Evolutionary conservation across 2,113 vertebrate species (phyloP).

Genomic region (Psittacula cyanocephala): DNA sequence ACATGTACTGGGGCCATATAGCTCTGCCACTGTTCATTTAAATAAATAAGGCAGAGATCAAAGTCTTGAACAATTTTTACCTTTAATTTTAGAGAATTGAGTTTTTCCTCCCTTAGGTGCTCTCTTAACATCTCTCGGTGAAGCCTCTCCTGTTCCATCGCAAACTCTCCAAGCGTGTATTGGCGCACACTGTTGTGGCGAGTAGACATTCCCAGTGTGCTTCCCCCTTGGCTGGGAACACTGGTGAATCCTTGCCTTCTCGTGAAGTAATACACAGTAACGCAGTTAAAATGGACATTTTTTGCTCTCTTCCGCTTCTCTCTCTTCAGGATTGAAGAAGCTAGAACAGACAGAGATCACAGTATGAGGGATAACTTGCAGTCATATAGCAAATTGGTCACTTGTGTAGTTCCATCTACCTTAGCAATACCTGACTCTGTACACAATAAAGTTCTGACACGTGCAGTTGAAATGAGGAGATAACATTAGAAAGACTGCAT

Average conservation of each 20-base stretch:
- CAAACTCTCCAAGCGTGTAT: conserved; percentile 94
- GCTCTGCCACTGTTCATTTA: not conserved
- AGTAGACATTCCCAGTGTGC: conserved; percentile 96
- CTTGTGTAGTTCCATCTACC: not conserved
- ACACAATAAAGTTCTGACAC: not conserved
- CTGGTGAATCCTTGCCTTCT: conserved; percentile 97
- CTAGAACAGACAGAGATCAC: conserved; percentile 70
- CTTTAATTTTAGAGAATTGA: conserved; percentile 93
- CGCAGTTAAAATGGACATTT: conserved; percentile 96
- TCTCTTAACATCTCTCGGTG: conserved; percentile 95
- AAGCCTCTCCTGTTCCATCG: conserved; percentile 91
- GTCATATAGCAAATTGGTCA: not conserved
- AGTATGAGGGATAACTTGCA: not conserved
- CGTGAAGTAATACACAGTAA: conserved; percentile 97
- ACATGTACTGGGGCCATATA: not conserved
- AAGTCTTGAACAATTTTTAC: conserved; percentile 66
- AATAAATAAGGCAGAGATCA: not conserved
- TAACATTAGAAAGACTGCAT: not conserved
- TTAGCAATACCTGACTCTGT: not conserved
- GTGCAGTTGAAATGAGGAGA: not conserved
- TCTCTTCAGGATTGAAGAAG: conserved; percentile 92
- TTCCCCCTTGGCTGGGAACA: conserved; percentile 97
- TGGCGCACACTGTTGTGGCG: conserved; percentile 93
- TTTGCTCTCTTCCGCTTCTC: conserved; percentile 92
- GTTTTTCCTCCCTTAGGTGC: conserved; percentile 95